Percentiles rank a stretch among this genome's conserved stretches.
These are phyloP conservation scores for Eubucco bourcierii DNA, from an alignment of 2,113 vertebrate genomes.

Conservation along the genomic window DNA sequence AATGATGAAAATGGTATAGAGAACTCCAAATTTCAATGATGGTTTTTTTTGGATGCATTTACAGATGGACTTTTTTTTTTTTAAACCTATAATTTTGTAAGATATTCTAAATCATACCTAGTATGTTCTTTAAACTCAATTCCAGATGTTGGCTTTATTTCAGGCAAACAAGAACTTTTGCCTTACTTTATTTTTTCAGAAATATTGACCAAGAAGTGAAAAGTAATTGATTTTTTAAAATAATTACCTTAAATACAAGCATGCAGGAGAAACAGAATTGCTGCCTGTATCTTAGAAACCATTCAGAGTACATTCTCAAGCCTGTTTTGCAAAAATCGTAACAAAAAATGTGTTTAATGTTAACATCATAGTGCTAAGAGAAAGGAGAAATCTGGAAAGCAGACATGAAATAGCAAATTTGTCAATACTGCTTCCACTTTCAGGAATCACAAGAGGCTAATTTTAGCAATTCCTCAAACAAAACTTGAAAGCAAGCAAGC, in stretches of 20 bases:
- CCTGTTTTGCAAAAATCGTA: not conserved
- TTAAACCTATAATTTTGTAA: not conserved
- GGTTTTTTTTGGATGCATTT: not conserved
- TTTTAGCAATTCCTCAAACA: not conserved
- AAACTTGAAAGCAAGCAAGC: not conserved
- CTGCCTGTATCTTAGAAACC: not conserved
- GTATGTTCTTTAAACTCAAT: not conserved
- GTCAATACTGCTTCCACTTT: not conserved
- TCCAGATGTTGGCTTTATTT: no score
- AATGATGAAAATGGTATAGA: not conserved
- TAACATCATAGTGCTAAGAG: not conserved
- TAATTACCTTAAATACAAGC: not conserved
- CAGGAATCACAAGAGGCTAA: not conserved
- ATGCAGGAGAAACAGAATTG: not conserved
- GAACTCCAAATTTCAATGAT: not conserved
- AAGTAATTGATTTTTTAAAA: not conserved
- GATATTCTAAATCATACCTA: not conserved
- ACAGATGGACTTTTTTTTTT: not conserved
- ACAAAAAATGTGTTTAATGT: not conserved
- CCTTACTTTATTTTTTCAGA: not conserved
- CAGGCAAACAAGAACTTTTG: not conserved
- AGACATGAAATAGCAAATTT: not conserved
- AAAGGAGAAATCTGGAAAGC: not conserved
- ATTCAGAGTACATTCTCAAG: not conserved
- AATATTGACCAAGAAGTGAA: not conserved